A percentile compares a stretch with the other conserved stretches of the same genome.
These are phyloP conservation scores for Pelusios castaneus DNA, from an alignment of 2,113 vertebrate species.

Conservation along the genomic window DNA sequence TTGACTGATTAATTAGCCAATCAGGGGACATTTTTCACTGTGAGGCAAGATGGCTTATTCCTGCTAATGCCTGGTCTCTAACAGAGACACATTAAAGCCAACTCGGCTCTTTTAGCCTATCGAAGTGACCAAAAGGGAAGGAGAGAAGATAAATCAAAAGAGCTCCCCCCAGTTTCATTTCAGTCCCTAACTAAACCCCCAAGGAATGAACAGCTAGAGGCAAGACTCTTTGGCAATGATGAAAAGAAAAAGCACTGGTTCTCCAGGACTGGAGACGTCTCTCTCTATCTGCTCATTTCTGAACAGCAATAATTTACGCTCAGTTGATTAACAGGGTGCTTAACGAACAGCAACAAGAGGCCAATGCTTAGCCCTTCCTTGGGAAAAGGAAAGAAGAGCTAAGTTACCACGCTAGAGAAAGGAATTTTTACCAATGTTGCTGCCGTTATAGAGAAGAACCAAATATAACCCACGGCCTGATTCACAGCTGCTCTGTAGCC, in stretches of 20 bases:
- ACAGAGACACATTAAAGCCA: slow-evolving; percentile 92
- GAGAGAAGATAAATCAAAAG: slow-evolving; percentile 95
- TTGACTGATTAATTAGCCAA: slow-evolving; percentile 99
- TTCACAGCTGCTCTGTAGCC: not conserved
- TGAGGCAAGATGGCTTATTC: slow-evolving; percentile 93
- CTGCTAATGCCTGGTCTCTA: slow-evolving; percentile 94
- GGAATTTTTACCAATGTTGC: not conserved
- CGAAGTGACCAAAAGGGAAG: slow-evolving; percentile 87
- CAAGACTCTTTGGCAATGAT: slow-evolving; percentile 79
- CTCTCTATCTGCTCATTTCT: slow-evolving; percentile 59
- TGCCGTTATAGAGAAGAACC: not conserved
- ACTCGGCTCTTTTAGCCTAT: slow-evolving; percentile 93
- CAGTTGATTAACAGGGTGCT: slow-evolving; percentile 74
- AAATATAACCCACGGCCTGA: not conserved
- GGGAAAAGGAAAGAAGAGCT: slow-evolving; percentile 61
- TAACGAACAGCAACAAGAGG: slow-evolving; percentile 62
- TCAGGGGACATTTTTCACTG: slow-evolving; percentile 99
- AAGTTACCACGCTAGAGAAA: not conserved
- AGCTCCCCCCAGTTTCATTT: slow-evolving; percentile 80
- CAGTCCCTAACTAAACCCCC: slow-evolving; percentile 90
- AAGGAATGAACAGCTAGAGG: slow-evolving; percentile 83
- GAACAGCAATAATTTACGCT: slow-evolving; percentile 74
- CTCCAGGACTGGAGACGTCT: slow-evolving; percentile 73
- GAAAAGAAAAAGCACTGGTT: slow-evolving; percentile 73
- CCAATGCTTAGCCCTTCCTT: slow-evolving; percentile 66